A percentile compares a stretch with the other conserved stretches of the same genome.
Evolutionary conservation across 2,797 vertebrate genomes (phyloP).

Genomic region (Paguma larvata): DNA sequence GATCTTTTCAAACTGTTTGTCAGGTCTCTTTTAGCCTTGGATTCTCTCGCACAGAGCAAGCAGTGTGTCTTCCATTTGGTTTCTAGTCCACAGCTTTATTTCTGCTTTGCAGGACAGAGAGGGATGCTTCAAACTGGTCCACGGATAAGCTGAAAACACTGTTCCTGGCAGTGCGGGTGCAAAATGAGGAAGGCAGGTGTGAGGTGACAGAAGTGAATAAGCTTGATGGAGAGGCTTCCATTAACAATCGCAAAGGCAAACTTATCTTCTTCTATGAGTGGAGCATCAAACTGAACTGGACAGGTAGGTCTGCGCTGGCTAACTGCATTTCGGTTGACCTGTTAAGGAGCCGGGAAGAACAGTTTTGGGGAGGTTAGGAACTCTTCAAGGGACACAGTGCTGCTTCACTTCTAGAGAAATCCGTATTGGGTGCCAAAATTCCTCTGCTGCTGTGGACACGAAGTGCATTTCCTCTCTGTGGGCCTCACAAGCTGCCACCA

Average conservation of each 20-base stretch:
- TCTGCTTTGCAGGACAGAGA: slow-evolving; percentile 94
- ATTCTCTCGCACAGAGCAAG: not conserved
- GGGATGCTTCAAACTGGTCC: slow-evolving; percentile 98
- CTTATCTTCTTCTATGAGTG: slow-evolving; percentile 99
- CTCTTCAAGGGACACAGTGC: not conserved
- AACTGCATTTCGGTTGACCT: not conserved
- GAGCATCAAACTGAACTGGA: slow-evolving; percentile 95
- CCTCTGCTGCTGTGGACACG: not conserved
- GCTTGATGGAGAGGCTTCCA: slow-evolving; percentile 97
- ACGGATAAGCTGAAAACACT: slow-evolving; percentile 95
- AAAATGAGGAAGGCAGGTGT: slow-evolving; percentile 93
- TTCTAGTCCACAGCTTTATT: not conserved
- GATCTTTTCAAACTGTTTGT: not conserved
- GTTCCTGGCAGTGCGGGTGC: slow-evolving; percentile 92
- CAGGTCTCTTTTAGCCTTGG: not conserved
- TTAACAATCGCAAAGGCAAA: slow-evolving; percentile 99
- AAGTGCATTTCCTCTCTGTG: not conserved
- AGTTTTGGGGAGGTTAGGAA: not conserved
- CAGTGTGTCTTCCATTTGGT: not conserved
- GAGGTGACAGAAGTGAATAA: slow-evolving; percentile 97
- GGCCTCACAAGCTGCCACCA: not conserved
- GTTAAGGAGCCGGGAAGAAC: not conserved
- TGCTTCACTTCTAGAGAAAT: not conserved
- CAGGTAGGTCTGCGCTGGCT: slow-evolving; percentile 89
- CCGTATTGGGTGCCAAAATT: not conserved